These are phyloP conservation scores for Campaea margaritaria DNA, from an alignment of 2,888 invertebrate genomes.

Conservation along the genomic window DNA sequence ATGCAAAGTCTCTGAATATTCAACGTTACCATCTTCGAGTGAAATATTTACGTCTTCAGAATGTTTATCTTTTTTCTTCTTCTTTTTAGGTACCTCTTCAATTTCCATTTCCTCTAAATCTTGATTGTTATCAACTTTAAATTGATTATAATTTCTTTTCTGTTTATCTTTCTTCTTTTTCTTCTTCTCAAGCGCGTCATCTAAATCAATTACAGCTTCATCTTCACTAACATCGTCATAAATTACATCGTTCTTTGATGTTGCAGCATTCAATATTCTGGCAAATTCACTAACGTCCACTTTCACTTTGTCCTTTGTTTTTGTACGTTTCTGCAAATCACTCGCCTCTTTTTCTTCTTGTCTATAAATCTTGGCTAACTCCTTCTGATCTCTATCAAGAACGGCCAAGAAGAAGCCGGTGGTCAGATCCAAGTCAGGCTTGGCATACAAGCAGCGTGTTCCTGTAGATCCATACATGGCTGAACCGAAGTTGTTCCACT, in stretches of 20 bases:
- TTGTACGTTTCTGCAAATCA: conserved; percentile 11
- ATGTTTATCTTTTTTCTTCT: conserved; percentile 51
- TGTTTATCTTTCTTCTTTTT: conserved; percentile 32
- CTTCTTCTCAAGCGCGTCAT: conserved; percentile 35
- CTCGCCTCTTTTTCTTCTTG: conserved; percentile 36
- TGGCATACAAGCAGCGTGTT: conserved; percentile 91
- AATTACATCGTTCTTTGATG: conserved; percentile 19
- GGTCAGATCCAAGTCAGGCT: conserved; percentile 90
- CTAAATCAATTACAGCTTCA: conserved; percentile 16
- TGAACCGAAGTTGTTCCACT: conserved; percentile 89
- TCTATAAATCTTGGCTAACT: conserved; percentile 56
- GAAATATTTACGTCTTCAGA: conserved; percentile 17
- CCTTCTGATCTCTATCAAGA: conserved; percentile 87
- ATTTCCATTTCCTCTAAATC: conserved; percentile 9
- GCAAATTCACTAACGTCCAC: too few relatives aligned
- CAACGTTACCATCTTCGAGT: neutral
- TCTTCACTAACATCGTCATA: neutral
- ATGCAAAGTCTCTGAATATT: conserved; percentile 21
- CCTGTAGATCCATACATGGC: conserved; percentile 88
- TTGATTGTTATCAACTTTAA: conserved; percentile 10
- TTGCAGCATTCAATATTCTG: neutral
- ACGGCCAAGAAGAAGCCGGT: conserved; percentile 98
- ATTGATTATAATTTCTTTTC: conserved; percentile 6
- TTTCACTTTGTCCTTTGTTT: too few relatives aligned
- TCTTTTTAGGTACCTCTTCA: conserved; percentile 47